Base-by-base conservation (phyloP, 1,140 invertebrate genomes). In the Magallana angulata region DNA sequence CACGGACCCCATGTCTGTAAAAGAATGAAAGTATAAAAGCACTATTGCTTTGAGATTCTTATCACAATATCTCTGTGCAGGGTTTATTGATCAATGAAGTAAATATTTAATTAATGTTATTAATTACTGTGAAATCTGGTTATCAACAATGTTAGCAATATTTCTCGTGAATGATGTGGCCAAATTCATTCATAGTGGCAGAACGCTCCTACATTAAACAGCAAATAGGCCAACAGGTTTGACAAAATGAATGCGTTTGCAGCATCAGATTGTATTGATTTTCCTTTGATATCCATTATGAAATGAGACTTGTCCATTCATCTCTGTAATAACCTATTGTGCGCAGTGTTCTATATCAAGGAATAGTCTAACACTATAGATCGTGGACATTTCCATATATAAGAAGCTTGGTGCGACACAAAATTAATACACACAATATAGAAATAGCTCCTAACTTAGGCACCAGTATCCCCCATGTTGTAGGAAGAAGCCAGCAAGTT, bases 291-390 rank as follows among this genome's bases (percentile, higher is more conserved):
- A 76, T 30, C 68, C 24, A 76, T 36, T 76, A 30, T 30, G 36
- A 76, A 76, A 76, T 76, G 24, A 76, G 68, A 76, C 68, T 30
- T 76, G 18, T 36, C 68, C 68, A 76, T 76, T 76, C 68, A 76
- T 36, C 24, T 76, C 68, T 11, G 24, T 76, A 76, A 76, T 76
- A 76, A 76, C 68, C 68, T 30, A 30, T 76, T 76, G 24, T 76
- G 5, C 18, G n/a, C 14, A 76, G 36, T 76, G 68, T 76, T 76
- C 36, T 12, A 76, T 76, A 76, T 76, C 68, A 76, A 30, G 30
- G 24, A 76, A 76, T 1, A 9, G 8, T 12, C 68, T 48, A 48
- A 12, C 18, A 6, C 36, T 8, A 7, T 30, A 76, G 24, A 18
- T 76, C 14, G n/a, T 24, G 24, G 68, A 18, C 68, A 76, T 48